Percentiles rank a stretch among this genome's conserved stretches.
Conservation (phyloP, 2,888 invertebrate species). For the Drosophila aldrichi region DNA sequence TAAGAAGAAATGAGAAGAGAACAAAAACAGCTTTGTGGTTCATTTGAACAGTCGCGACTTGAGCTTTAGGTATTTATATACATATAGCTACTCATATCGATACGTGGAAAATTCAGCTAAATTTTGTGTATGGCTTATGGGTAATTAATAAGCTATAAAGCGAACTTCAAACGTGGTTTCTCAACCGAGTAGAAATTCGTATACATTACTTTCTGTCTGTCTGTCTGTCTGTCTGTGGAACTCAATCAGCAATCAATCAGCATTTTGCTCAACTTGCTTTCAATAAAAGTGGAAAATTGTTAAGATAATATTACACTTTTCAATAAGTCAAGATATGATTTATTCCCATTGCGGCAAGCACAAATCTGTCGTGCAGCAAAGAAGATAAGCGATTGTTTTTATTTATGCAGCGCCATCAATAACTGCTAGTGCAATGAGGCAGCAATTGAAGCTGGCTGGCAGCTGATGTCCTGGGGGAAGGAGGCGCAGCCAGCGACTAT, state of each 20-base stretch:
- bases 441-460: constrained; percentile 35
- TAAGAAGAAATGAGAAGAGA: neutral
- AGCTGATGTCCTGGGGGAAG: constrained; percentile 20
- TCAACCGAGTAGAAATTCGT: neutral
- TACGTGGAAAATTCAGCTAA: constrained; percentile 1
- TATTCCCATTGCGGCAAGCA: constrained; percentile 19
- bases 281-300: neutral
- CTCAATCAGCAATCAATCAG: neutral
- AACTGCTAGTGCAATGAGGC: constrained; percentile 54
- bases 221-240: neutral
- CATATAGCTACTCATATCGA: neutral
- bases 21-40: constrained; percentile 21
- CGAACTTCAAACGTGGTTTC: neutral
- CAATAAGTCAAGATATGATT: constrained; percentile 31
- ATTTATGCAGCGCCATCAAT: constrained; percentile 43
- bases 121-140: constrained; percentile 1
- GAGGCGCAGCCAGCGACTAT: constrained; percentile 34
- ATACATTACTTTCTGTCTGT: neutral
- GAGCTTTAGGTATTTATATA: neutral
- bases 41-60: constrained; percentile 14
- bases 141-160: constrained; percentile 4
- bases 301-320: constrained; percentile 23
- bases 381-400: constrained; percentile 26
- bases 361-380: constrained; percentile 19
- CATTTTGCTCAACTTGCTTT: neutral